These are phyloP conservation scores for Agapornis roseicollis DNA, from an alignment of 2,113 vertebrate genomes.

Conservation along the genomic window DNA sequence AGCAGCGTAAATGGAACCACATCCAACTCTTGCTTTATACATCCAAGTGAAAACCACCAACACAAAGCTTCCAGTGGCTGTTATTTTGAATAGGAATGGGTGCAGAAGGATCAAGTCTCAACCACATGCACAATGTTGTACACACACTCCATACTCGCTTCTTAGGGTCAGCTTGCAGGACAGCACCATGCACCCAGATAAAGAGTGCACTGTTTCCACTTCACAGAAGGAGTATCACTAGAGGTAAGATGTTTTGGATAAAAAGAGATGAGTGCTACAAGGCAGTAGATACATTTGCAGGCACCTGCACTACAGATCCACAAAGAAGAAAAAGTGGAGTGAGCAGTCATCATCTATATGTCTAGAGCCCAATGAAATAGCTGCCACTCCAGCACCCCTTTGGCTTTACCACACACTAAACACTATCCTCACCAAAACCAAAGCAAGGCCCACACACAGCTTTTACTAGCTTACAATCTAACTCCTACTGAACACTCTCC, in stretches of 20 bases:
- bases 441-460: background rate
- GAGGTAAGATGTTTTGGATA: background rate
- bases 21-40: background rate
- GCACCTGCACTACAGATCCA: background rate
- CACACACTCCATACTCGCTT: background rate
- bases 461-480: background rate
- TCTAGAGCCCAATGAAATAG: background rate
- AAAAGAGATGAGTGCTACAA: background rate
- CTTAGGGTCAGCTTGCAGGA: background rate
- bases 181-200: background rate
- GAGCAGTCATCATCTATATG: background rate
- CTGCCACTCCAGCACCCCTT: background rate
- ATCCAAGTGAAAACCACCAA: background rate
- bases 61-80: background rate
- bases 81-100: background rate
- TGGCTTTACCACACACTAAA: background rate
- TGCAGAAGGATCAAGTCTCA: background rate
- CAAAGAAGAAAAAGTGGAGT: background rate
- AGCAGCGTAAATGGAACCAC: background rate
- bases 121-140: fast-evolving
- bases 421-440: background rate
- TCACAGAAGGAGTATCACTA: background rate
- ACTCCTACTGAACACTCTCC: background rate
- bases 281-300: background rate
- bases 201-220: background rate